Evolutionary conservation across 2,888 invertebrate species (phyloP), one percentile per base, ranked within the genome.

Genomic region (Taenaris catops): DNA sequence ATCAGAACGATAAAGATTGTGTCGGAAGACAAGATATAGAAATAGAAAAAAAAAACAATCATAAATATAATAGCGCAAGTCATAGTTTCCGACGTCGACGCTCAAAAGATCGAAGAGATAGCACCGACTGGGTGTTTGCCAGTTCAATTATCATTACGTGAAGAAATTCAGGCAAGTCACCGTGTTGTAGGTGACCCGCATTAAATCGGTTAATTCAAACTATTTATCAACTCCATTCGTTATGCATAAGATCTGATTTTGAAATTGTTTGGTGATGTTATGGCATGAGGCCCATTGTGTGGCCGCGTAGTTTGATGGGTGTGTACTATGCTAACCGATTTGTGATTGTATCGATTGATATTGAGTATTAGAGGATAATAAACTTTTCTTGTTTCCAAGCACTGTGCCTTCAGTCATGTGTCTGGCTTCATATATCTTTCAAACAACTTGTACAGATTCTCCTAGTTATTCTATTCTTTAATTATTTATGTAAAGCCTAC

Each of bases 181-280:
- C 64, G 55, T 80, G 72, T 67, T 74, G 69, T 78, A 81, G 80
- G 81, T 84, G 86, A 86, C 86, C 86, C 86, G 86, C 80, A 84
- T 84, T 84, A 83, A 83, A 86, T 86, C 84, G 84, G 86, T 86
- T 81, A 84, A 84, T 86, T 84, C 80, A 75, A 81, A 83, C 80
- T 81, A 83, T 84, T 86, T 86, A 84, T 86, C 83, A 76, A 79
- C 71, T 72, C 72, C 64, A 80, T 80, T 80, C 80, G 80, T 79
- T 81, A 84, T 80, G 84, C 81, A 79, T 81, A 78, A 74, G 78
- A 80, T 80, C 79, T 72, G 79, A 84, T 81, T 81, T 78, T 70
- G 76, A 78, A 76, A 80, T 76, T 80, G 79, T 83, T 81, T 81
- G 80, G 81, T 79, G 72, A 72, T 84, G 81, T 83, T 83, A 67